Percentiles rank a stretch among this genome's conserved stretches.
Evolutionary conservation across 2,888 invertebrate species (phyloP).

Genomic region (Epirrita christyi): DNA sequence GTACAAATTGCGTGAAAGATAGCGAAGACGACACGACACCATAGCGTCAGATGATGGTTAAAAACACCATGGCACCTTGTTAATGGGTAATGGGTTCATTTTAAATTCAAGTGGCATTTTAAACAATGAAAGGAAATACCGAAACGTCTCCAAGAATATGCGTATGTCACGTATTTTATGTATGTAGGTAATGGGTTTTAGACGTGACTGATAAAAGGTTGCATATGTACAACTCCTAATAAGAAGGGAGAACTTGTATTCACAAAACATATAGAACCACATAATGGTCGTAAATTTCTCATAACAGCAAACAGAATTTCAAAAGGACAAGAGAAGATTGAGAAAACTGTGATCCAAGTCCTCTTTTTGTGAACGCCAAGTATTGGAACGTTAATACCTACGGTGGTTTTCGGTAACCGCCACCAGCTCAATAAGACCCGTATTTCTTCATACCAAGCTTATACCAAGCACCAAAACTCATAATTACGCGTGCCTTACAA

Average conservation of each 20-base stretch:
- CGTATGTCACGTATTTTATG: constrained; percentile 1
- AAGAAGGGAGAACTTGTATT: background rate
- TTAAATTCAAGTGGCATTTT: constrained; percentile 3
- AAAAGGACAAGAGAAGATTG: too few species aligned
- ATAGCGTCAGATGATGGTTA: background rate
- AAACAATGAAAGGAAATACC: constrained; percentile 28
- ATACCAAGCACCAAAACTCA: constrained; percentile 22
- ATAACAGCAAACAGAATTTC: too few species aligned
- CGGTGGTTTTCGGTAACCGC: background rate
- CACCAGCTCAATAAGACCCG: constrained; percentile 20
- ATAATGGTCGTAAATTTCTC: too few species aligned
- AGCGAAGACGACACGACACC: constrained; percentile 3
- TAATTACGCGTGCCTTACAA: constrained; percentile 40
- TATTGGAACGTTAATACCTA: background rate
- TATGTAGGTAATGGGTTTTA: background rate
- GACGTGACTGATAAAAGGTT: constrained; percentile 8
- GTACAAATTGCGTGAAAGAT: constrained; percentile 13
- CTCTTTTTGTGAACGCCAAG: background rate
- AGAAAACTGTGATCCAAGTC: too few species aligned
- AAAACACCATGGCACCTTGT: too few species aligned
- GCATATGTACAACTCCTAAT: background rate
- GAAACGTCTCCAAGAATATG: background rate
- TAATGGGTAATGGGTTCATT: background rate
- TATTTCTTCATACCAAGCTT: constrained; percentile 16
- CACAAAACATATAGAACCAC: too few species aligned